Evolutionary conservation across 2,113 vertebrate genomes (phyloP).

Genomic region (Oreotragus oreotragus): DNA sequence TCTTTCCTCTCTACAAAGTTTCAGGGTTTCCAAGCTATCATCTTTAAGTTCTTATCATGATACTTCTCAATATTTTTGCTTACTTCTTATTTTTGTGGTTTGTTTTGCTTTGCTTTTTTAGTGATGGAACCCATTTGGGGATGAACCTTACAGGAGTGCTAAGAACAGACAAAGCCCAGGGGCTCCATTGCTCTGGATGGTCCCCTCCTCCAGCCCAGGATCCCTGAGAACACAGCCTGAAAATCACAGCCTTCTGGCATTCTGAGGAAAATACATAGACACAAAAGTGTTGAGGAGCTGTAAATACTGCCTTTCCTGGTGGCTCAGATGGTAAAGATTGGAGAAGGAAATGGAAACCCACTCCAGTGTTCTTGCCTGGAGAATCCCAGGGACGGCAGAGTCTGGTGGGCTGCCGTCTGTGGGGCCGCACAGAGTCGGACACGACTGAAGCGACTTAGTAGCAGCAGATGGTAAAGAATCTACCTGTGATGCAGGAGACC

Average conservation of each 20-base stretch:
- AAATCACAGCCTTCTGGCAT: background rate
- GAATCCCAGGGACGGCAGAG: background rate
- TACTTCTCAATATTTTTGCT: background rate
- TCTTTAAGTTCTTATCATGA: background rate
- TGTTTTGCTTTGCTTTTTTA: background rate
- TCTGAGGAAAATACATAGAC: background rate
- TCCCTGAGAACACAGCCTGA: background rate
- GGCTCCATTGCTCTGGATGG: fast-evolving
- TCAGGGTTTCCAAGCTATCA: background rate
- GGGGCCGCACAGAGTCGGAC: background rate
- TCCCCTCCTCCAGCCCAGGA: too few species aligned
- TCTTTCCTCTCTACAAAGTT: background rate
- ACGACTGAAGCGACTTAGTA: background rate
- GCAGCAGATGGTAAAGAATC: background rate
- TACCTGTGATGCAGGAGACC: background rate
- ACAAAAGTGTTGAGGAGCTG: background rate
- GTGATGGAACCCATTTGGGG: background rate
- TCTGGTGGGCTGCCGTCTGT: background rate
- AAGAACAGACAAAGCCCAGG: background rate
- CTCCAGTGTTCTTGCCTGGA: background rate
- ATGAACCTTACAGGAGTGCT: background rate
- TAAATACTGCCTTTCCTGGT: background rate
- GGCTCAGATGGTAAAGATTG: background rate
- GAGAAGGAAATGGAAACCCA: background rate
- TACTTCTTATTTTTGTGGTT: background rate